Conservation (phyloP, 2,797 vertebrate genomes). For the Sebastiscus albofasciatus region DNA sequence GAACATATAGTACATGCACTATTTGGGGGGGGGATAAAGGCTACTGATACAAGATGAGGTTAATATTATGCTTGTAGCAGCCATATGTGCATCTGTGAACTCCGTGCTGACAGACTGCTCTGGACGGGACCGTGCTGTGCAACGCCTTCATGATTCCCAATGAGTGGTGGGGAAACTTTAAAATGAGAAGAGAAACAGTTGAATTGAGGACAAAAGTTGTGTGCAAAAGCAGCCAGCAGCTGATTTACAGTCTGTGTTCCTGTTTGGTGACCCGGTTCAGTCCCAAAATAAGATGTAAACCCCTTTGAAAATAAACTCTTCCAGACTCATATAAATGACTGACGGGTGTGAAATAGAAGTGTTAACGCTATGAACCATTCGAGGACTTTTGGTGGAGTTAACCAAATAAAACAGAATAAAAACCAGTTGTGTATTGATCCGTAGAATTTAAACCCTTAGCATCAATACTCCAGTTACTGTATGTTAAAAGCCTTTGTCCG, state of each 20-base stretch:
- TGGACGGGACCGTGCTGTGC: background rate
- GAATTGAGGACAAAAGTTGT: background rate
- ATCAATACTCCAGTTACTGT: background rate
- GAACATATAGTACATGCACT: background rate
- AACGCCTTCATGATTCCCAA: background rate
- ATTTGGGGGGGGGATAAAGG: background rate
- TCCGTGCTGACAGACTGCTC: conserved; percentile 13
- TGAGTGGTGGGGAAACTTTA: background rate
- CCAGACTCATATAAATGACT: background rate
- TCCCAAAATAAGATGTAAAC: conserved; percentile 19
- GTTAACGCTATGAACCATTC: background rate
- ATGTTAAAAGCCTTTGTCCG: conserved; percentile 2
- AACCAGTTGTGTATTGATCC: background rate
- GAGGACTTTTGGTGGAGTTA: background rate
- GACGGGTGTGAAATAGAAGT: background rate
- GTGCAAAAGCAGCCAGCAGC: background rate
- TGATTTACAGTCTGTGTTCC: background rate
- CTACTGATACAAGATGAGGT: conserved; percentile 24
- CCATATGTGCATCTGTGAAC: conserved; percentile 35
- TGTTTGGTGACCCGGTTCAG: background rate
- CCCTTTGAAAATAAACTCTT: background rate
- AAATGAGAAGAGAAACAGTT: background rate
- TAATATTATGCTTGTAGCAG: conserved; percentile 37
- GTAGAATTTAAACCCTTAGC: background rate
- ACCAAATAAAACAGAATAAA: background rate